These are phyloP conservation scores for Lamprotornis superbus DNA, from an alignment of 2,113 vertebrate genomes.

Conservation along the genomic window DNA sequence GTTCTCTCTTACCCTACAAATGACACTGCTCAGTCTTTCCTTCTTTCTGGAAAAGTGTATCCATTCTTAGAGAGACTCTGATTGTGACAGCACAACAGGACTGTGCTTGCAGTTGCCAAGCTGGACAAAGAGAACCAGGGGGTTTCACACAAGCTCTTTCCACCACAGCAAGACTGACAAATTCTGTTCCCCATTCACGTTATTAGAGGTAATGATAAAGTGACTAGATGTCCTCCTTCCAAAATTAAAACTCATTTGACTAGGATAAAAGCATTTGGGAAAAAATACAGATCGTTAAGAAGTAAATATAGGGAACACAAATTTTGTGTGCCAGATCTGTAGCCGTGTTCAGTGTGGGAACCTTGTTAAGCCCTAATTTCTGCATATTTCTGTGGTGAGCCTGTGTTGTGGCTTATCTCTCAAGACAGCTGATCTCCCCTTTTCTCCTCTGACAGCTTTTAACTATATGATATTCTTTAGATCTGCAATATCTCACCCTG, in stretches of 20 bases:
- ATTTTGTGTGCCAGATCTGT: background rate
- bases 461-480: slow-evolving; percentile 60
- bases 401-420: slow-evolving; percentile 36
- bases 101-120: background rate
- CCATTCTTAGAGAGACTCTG: background rate
- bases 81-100: fast-evolving
- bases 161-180: background rate
- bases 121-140: background rate
- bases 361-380: slow-evolving; percentile 41
- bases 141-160: background rate
- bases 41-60: background rate
- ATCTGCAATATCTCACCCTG: slow-evolving; percentile 53
- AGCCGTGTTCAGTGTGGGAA: background rate
- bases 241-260: background rate
- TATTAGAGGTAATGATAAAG: background rate
- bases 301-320: background rate
- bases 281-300: background rate
- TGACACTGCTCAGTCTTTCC: background rate
- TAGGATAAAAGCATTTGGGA: background rate
- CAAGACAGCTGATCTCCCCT: slow-evolving; percentile 49
- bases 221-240: background rate
- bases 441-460: slow-evolving; percentile 63
- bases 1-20: background rate
- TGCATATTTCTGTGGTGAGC: background rate
- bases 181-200: background rate